Percentiles rank a stretch among this genome's conserved stretches.
These are phyloP conservation scores for Brachyhypopomus gauderio DNA, from an alignment of 2,113 vertebrate species.

Conservation along the genomic window DNA sequence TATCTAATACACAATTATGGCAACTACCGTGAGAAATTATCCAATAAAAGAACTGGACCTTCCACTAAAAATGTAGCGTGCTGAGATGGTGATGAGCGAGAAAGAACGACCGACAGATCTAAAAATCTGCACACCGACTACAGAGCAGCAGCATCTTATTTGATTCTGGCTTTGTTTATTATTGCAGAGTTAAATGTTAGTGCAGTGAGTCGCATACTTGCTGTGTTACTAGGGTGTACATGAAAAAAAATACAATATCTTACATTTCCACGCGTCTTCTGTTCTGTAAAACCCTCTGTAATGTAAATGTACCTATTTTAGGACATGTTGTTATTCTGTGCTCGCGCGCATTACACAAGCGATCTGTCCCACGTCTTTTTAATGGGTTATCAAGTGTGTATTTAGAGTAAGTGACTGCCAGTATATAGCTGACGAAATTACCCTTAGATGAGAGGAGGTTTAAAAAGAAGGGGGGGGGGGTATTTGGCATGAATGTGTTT, in stretches of 20 bases:
- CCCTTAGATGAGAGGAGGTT: conserved; percentile 33
- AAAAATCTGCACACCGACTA: no score
- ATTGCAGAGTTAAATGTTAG: no score
- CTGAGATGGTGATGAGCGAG: not conserved
- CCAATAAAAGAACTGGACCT: conserved; percentile 32
- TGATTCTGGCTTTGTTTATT: no score
- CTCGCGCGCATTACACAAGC: not conserved
- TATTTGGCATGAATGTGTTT: conserved; percentile 18
- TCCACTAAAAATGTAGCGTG: not conserved
- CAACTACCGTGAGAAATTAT: conserved; percentile 19
- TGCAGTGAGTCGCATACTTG: no score
- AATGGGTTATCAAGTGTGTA: conserved; percentile 53
- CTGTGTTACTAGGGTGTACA: no score
- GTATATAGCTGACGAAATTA: conserved; percentile 43
- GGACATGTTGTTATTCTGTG: conserved; percentile 11
- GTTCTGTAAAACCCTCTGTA: not conserved
- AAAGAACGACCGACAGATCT: no score
- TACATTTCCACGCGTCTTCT: not conserved
- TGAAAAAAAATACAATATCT: not conserved
- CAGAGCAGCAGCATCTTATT: no score
- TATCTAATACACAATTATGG: conserved; percentile 10
- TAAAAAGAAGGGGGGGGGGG: not conserved
- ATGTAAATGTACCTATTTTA: not conserved
- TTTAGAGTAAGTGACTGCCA: conserved; percentile 45
- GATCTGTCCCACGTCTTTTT: conserved; percentile 22